These are phyloP conservation scores for Carpatolechia fugitivella DNA, from an alignment of 2,888 invertebrate species.

Conservation along the genomic window DNA sequence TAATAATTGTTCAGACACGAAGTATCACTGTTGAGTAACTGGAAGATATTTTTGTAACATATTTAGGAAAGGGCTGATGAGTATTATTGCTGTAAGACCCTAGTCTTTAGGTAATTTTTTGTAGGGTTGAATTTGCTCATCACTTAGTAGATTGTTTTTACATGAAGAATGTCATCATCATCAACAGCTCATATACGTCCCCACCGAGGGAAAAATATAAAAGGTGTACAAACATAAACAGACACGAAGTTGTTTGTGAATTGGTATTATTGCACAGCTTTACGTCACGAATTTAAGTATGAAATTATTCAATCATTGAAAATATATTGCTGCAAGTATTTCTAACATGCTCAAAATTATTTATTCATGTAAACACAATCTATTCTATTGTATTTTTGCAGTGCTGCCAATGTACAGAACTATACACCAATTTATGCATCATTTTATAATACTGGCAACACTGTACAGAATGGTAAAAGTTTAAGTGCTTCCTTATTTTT, in stretches of 20 bases:
- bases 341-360: too few relatives aligned
- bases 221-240: too few relatives aligned
- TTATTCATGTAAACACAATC: constrained; percentile 15
- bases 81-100: constrained; percentile 64
- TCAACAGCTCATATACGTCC: too few relatives aligned
- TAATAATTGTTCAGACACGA: constrained; percentile 21
- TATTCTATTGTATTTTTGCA: constrained; percentile 9
- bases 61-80: constrained; percentile 36
- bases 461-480: constrained; percentile 12
- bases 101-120: constrained; percentile 69
- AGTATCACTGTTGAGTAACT: constrained; percentile 35
- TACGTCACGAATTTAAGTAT: too few relatives aligned
- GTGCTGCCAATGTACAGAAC: constrained; percentile 27
- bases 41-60: constrained; percentile 55
- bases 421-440: constrained; percentile 1
- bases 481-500: constrained; percentile 25
- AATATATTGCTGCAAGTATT: too few relatives aligned
- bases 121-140: constrained; percentile 65
- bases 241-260: too few relatives aligned
- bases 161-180: constrained; percentile 28
- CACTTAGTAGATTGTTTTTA: constrained; percentile 41
- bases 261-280: too few relatives aligned
- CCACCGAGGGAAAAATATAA: too few relatives aligned
- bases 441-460: constrained; percentile 17
- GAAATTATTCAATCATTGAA: too few relatives aligned